Percentiles rank a stretch among this genome's conserved stretches.
These are phyloP conservation scores for Carduelis carduelis DNA, from an alignment of 2,797 vertebrate genomes.

Conservation along the genomic window DNA sequence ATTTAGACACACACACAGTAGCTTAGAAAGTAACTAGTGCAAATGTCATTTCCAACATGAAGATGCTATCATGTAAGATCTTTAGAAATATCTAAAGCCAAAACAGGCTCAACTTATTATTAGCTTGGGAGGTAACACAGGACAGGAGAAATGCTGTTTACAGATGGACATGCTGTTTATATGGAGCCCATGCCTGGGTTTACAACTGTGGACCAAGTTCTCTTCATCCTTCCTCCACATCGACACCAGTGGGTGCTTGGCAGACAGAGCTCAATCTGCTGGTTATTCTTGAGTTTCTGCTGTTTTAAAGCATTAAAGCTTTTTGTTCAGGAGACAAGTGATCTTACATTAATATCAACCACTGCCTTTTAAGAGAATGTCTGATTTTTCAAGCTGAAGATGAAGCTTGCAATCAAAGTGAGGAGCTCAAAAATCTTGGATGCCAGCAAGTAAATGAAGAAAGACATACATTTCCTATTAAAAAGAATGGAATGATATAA, in stretches of 20 bases:
- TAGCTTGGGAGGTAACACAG: neutral
- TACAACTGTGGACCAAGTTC: neutral
- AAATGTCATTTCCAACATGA: neutral
- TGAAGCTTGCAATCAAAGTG: neutral
- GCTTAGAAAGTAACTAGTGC: neutral
- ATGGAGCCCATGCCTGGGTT: neutral
- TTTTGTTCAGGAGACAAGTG: neutral
- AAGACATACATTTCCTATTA: slow-evolving; percentile 39
- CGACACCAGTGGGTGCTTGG: neutral
- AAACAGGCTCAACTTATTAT: neutral
- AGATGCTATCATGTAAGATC: neutral
- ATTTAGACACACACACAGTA: neutral
- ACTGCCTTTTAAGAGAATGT: neutral
- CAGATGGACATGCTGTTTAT: neutral
- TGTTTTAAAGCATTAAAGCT: neutral
- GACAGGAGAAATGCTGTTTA: neutral
- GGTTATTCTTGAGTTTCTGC: neutral
- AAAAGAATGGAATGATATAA: slow-evolving; percentile 34
- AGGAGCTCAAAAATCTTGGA: neutral
- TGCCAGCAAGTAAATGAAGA: slow-evolving; percentile 4
- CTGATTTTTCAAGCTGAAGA: neutral
- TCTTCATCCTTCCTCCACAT: neutral
- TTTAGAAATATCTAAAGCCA: neutral
- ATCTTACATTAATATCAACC: neutral
- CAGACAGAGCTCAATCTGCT: neutral